These are phyloP conservation scores for Melipona quadrifasciata DNA, from an alignment of 1,140 invertebrate species.

Conservation along the genomic window DNA sequence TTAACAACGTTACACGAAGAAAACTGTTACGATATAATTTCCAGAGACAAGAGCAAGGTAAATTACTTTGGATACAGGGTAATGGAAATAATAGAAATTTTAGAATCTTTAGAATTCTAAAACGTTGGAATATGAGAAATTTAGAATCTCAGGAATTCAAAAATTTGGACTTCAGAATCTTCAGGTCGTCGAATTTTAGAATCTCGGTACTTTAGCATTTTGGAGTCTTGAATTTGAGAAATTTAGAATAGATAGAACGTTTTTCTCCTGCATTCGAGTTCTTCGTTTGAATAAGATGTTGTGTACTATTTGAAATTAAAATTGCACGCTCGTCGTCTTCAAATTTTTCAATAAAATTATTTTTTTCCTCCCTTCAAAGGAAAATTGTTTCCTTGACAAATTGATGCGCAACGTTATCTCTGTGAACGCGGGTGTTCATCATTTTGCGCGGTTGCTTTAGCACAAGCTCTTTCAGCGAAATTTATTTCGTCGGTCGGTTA, in stretches of 20 bases:
- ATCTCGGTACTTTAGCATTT: too few species aligned
- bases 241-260: not conserved
- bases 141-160: too few species aligned
- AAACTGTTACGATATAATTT: not conserved
- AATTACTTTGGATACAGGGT: not conserved
- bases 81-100: too few species aligned
- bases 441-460: not conserved
- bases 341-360: not conserved
- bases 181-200: too few species aligned
- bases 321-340: not conserved
- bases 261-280: not conserved
- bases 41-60: not conserved
- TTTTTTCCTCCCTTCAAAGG: not conserved
- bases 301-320: not conserved
- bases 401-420: not conserved
- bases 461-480: conserved; percentile 2
- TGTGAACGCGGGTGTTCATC: not conserved
- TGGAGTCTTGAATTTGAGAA: too few species aligned
- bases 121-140: too few species aligned
- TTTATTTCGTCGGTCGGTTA: conserved; percentile 28
- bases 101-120: too few species aligned
- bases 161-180: too few species aligned
- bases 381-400: conserved; percentile 4
- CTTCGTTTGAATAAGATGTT: not conserved
- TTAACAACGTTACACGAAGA: not conserved